Percentiles rank a stretch among this genome's conserved stretches.
Conservation (phyloP, 2,888 invertebrate species). For the Teleogryllus oceanicus region DNA sequence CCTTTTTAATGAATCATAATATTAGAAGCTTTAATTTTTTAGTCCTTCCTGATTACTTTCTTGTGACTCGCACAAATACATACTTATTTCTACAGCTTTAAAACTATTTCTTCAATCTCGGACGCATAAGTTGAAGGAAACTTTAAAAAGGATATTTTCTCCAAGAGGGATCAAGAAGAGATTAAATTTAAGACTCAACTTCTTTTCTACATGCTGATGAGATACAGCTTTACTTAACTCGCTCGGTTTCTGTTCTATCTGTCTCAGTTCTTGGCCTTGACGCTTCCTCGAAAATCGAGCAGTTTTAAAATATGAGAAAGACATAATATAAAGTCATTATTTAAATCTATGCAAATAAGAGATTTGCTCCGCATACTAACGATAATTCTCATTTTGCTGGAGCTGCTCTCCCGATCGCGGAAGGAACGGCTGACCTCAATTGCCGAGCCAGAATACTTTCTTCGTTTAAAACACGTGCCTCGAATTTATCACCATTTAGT, state of each 20-base stretch:
- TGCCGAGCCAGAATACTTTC: no score
- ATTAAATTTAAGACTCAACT: conserved; percentile 25
- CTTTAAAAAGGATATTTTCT: conserved; percentile 25
- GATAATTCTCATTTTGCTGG: not conserved
- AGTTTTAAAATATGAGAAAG: conserved; percentile 18
- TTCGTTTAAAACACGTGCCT: no score
- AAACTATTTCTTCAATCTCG: conserved; percentile 18
- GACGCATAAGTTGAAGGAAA: conserved; percentile 18
- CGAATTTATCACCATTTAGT: no score
- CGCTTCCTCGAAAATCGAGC: conserved; percentile 4
- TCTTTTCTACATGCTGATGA: conserved; percentile 23
- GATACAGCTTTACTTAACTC: conserved; percentile 19
- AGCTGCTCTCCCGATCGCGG: no score
- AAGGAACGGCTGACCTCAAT: no score
- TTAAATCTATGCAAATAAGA: conserved; percentile 18
- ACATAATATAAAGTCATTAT: conserved; percentile 11
- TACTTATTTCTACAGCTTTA: not conserved
- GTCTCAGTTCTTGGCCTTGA: conserved; percentile 11
- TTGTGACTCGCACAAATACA: not conserved
- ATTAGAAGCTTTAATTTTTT: not conserved
- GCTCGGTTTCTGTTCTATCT: conserved; percentile 12
- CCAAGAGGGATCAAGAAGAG: conserved; percentile 24
- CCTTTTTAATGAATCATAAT: no score
- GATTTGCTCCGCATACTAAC: not conserved
- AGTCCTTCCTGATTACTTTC: not conserved